Evolutionary conservation across 2,888 invertebrate species (phyloP).

Genomic region (Brenthis hecate): DNA sequence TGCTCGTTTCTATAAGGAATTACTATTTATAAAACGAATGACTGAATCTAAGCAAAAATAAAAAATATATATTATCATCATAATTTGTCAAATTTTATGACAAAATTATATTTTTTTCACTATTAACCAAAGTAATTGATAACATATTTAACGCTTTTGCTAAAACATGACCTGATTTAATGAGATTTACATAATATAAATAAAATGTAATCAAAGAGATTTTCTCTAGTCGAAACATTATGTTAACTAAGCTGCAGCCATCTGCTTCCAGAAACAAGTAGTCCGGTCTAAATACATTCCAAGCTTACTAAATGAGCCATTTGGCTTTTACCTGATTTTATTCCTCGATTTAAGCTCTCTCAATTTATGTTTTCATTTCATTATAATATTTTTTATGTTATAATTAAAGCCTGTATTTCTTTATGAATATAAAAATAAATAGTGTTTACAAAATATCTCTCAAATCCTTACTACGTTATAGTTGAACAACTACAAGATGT

Average conservation of each 20-base stretch:
- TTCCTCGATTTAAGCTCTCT: not conserved
- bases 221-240: constrained; percentile 3
- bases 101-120: too few relatives aligned
- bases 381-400: not conserved
- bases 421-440: not conserved
- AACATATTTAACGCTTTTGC: too few relatives aligned
- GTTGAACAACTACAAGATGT: too few relatives aligned
- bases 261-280: constrained; percentile 30
- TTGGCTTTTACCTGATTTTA: constrained; percentile 9
- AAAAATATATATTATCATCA: too few relatives aligned
- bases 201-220: not conserved
- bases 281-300: constrained; percentile 31
- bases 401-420: not conserved
- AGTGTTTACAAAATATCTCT: too few relatives aligned
- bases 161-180: too few relatives aligned
- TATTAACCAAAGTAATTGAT: too few relatives aligned
- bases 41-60: too few relatives aligned
- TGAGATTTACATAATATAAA: too few relatives aligned
- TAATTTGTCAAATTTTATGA: too few relatives aligned
- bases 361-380: not conserved
- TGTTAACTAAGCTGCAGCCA: constrained; percentile 22
- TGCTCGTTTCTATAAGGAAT: constrained; percentile 19
- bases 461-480: too few relatives aligned
- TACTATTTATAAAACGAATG: constrained; percentile 7
- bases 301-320: constrained; percentile 24